These are phyloP conservation scores for Hydrolagus colliei DNA, from an alignment of 2,797 vertebrate species.

Conservation along the genomic window DNA sequence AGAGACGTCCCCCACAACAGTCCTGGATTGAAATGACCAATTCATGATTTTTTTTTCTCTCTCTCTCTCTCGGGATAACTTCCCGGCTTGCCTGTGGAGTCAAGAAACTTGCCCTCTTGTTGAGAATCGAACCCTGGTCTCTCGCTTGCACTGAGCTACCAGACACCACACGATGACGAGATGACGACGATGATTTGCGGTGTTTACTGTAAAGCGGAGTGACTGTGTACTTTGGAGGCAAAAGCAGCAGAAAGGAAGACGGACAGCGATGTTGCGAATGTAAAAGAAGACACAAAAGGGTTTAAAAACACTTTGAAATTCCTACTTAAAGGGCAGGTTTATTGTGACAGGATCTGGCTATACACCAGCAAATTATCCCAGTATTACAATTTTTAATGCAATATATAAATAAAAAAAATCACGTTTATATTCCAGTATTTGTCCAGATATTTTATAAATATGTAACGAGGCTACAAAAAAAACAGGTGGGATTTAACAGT, in stretches of 20 bases:
- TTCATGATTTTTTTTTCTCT: too few relatives aligned
- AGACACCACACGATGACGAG: too few relatives aligned
- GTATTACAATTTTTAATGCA: slow-evolving; percentile 20
- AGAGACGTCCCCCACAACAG: too few relatives aligned
- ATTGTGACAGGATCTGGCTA: slow-evolving; percentile 4
- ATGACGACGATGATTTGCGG: too few relatives aligned
- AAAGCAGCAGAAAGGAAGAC: too few relatives aligned
- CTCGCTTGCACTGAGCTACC: too few relatives aligned
- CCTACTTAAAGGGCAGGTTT: slow-evolving; percentile 2
- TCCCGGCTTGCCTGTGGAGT: too few relatives aligned
- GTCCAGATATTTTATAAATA: slow-evolving; percentile 19
- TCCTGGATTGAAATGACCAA: too few relatives aligned
- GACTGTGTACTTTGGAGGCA: background rate
- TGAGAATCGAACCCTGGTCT: too few relatives aligned
- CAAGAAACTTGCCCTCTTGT: too few relatives aligned
- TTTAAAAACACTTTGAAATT: background rate
- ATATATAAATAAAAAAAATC: slow-evolving; percentile 31
- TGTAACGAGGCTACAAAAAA: background rate
- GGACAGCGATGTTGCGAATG: background rate
- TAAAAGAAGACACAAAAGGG: background rate
- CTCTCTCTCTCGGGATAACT: too few relatives aligned
- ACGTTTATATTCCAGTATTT: slow-evolving; percentile 29
- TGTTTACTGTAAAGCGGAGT: too few relatives aligned
- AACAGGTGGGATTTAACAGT: background rate
- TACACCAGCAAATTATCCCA: slow-evolving; percentile 17